A percentile compares a stretch with the other conserved stretches of the same genome.
These are phyloP conservation scores for Sebastiscus albofasciatus DNA, from an alignment of 2,797 vertebrate genomes.

Conservation along the genomic window DNA sequence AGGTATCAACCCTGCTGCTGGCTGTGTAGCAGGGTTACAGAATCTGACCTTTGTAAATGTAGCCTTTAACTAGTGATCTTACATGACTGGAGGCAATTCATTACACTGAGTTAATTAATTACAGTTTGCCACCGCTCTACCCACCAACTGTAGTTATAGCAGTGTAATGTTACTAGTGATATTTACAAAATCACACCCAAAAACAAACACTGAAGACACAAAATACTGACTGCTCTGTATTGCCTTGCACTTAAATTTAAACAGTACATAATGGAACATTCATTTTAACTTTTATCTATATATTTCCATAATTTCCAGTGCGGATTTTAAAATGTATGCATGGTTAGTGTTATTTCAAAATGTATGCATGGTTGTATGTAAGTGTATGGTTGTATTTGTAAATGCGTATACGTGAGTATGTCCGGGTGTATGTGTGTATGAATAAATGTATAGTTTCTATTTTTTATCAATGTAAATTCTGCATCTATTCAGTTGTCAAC, in stretches of 20 bases:
- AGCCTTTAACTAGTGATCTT: not conserved
- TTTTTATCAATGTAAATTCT: too few relatives aligned
- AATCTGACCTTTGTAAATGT: not conserved
- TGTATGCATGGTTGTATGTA: too few relatives aligned
- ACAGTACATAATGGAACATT: not conserved
- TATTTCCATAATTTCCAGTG: not conserved
- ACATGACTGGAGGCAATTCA: not conserved
- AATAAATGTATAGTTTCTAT: too few relatives aligned
- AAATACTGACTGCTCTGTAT: not conserved
- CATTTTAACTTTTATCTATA: not conserved
- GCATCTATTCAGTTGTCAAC: too few relatives aligned
- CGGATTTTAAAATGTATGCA: too few relatives aligned
- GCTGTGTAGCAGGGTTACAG: not conserved
- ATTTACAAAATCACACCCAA: not conserved
- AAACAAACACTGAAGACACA: not conserved
- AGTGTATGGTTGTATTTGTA: too few relatives aligned
- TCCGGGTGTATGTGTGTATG: too few relatives aligned
- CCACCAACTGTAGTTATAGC: not conserved
- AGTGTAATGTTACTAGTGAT: not conserved
- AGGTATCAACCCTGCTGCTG: conserved; percentile 53
- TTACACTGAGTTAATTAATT: conserved; percentile 2
- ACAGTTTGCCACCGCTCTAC: not conserved
- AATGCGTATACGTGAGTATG: too few relatives aligned
- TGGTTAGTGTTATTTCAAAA: too few relatives aligned
- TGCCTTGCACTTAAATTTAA: not conserved